A percentile compares a stretch with the other conserved stretches of the same genome.
Conservation (phyloP, 2,888 invertebrate genomes). For the Acleris holmiana region DNA sequence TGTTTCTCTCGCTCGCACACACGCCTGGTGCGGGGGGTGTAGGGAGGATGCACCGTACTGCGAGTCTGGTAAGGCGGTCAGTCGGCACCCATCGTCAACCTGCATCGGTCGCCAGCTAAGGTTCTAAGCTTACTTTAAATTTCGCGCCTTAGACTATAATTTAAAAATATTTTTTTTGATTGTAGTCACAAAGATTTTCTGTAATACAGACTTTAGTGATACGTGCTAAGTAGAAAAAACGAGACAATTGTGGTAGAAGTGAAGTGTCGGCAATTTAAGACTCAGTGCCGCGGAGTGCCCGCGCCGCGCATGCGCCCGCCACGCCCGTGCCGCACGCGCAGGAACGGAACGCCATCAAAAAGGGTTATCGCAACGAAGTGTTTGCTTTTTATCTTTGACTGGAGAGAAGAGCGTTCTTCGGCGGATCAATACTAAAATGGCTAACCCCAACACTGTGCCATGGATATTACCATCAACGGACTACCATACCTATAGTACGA, state of each 20-base stretch:
- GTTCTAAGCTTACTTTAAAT: constrained; percentile 61
- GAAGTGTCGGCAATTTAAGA: constrained; percentile 35
- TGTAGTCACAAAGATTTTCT: constrained; percentile 47
- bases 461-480: constrained; percentile 84
- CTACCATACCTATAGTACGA: constrained; percentile 90
- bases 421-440: constrained; percentile 81
- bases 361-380: constrained; percentile 70
- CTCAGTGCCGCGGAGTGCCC: constrained; percentile 60
- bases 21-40: constrained; percentile 75
- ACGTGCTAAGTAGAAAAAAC: constrained; percentile 54
- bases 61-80: constrained; percentile 84
- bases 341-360: constrained; percentile 82
- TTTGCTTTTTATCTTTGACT: constrained; percentile 80
- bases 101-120: constrained; percentile 74
- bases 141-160: constrained; percentile 59
- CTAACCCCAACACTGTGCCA: constrained; percentile 81
- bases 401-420: constrained; percentile 78
- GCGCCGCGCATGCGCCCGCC: constrained; percentile 76
- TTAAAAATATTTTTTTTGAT: constrained; percentile 69
- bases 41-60: constrained; percentile 83
- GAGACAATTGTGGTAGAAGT: constrained; percentile 41
- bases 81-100: constrained; percentile 81
- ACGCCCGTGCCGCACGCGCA: constrained; percentile 60
- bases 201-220: constrained; percentile 52
- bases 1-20: constrained; percentile 78